Percentiles rank a stretch among this genome's conserved stretches.
phyloP scores from a whole-genome alignment of 2,113 vertebrate genomes.

The Corythoichthys intestinalis region DNA sequence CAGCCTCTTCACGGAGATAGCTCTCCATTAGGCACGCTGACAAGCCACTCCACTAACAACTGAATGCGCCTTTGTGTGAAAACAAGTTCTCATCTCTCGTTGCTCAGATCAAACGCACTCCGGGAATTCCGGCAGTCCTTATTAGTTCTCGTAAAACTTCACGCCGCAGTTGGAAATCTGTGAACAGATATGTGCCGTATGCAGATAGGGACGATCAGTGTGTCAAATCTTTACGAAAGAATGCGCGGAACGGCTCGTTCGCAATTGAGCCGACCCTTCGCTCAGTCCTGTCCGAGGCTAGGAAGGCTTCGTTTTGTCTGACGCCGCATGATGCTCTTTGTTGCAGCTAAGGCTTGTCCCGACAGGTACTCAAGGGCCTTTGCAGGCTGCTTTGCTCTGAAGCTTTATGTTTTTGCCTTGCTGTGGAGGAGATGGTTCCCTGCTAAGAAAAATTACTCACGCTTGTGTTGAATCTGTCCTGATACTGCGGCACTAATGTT shows the following conservation, averaged over 20 bases:
- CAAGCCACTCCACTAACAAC: slow-evolving; percentile 5
- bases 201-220: not conserved
- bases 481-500: not conserved
- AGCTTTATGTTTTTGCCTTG: slow-evolving; percentile 63
- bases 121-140: slow-evolving; percentile 43
- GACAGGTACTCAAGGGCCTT: slow-evolving; percentile 63
- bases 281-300: slow-evolving; percentile 22
- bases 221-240: not conserved
- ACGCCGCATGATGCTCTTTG: slow-evolving; percentile 67
- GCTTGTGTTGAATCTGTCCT: not conserved
- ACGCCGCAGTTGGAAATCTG: not conserved
- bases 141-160: slow-evolving; percentile 16
- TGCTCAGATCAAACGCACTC: slow-evolving; percentile 35
- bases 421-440: slow-evolving; percentile 40
- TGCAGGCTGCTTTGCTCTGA: slow-evolving; percentile 55
- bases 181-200: not conserved
- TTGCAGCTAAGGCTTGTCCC: slow-evolving; percentile 64
- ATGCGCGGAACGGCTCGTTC: not conserved
- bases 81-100: slow-evolving; percentile 31
- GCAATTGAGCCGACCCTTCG: not conserved
- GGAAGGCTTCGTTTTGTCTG: slow-evolving; percentile 16
- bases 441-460: not conserved
- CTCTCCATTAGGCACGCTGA: slow-evolving; percentile 17
- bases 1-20: slow-evolving; percentile 32
- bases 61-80: slow-evolving; percentile 24